Evolutionary conservation across 2,888 invertebrate species (phyloP).

Genomic region (Nomada fucata): DNA sequence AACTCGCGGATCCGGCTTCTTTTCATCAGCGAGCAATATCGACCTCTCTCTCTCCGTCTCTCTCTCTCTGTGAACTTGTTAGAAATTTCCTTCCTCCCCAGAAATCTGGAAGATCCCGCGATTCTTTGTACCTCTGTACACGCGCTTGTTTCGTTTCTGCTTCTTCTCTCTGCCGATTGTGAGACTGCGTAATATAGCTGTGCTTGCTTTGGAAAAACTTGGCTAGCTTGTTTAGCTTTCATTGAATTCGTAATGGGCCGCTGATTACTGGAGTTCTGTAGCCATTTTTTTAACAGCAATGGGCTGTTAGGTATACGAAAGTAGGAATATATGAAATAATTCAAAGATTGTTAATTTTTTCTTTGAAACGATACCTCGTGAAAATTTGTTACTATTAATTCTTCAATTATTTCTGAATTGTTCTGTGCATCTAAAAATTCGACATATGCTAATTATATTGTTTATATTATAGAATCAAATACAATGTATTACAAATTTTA

Average conservation of each 20-base stretch:
- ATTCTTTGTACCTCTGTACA: background rate
- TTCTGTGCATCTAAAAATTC: no score
- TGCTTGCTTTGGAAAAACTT: background rate
- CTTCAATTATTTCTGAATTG: no score
- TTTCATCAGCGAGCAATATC: conserved; percentile 4
- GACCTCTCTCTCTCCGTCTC: background rate
- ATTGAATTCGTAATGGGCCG: background rate
- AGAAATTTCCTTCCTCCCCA: conserved; percentile 5
- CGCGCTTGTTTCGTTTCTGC: background rate
- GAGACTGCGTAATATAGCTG: background rate
- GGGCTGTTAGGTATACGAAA: no score
- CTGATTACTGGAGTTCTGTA: background rate
- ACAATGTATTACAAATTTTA: no score
- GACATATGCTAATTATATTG: no score
- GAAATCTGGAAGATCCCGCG: background rate
- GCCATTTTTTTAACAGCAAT: no score
- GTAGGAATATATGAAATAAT: no score
- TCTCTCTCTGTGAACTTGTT: background rate
- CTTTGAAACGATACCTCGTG: no score
- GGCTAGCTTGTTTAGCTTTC: background rate
- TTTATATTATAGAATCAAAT: no score
- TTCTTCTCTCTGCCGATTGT: background rate
- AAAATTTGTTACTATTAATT: no score
- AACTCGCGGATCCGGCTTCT: conserved; percentile 5
- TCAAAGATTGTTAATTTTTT: no score